Percentiles rank a stretch among this genome's conserved stretches.
phyloP scores from a whole-genome alignment of 2,888 invertebrate genomes.

The Ornithoptera alexandrae region DNA sequence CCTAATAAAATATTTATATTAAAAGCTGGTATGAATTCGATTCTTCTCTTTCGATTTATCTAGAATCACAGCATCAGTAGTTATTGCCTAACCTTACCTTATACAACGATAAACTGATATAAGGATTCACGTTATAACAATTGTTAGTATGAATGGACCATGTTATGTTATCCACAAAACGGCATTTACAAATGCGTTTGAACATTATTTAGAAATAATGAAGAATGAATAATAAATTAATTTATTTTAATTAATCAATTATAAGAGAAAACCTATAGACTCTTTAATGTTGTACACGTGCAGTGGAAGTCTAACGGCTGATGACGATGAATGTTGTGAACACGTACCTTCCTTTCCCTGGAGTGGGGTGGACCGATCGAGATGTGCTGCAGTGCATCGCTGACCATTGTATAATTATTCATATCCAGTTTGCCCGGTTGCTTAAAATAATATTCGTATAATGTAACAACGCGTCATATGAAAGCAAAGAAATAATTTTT shows the following conservation, averaged over 20 bases:
- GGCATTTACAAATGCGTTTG: background rate
- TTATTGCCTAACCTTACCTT: constrained; percentile 8
- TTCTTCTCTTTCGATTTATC: no score
- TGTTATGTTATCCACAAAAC: constrained; percentile 8
- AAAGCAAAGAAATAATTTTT: no score
- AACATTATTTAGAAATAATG: no score
- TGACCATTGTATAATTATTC: constrained; percentile 93
- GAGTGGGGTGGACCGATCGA: constrained; percentile 75
- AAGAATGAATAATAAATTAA: no score
- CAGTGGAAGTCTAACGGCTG: no score
- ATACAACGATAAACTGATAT: background rate
- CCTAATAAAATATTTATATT: no score
- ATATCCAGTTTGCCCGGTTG: constrained; percentile 95
- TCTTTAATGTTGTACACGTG: no score
- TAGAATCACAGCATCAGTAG: background rate
- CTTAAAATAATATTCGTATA: constrained; percentile 51
- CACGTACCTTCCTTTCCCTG: constrained; percentile 81
- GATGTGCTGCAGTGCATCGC: constrained; percentile 88
- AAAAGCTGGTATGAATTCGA: no score
- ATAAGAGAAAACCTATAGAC: no score
- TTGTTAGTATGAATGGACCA: constrained; percentile 1
- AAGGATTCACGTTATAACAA: background rate
- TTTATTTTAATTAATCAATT: no score
- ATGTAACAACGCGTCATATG: background rate
- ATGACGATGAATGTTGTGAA: constrained; percentile 1